Conservation (phyloP, 2,113 vertebrate species). For the Pteronura brasiliensis region DNA sequence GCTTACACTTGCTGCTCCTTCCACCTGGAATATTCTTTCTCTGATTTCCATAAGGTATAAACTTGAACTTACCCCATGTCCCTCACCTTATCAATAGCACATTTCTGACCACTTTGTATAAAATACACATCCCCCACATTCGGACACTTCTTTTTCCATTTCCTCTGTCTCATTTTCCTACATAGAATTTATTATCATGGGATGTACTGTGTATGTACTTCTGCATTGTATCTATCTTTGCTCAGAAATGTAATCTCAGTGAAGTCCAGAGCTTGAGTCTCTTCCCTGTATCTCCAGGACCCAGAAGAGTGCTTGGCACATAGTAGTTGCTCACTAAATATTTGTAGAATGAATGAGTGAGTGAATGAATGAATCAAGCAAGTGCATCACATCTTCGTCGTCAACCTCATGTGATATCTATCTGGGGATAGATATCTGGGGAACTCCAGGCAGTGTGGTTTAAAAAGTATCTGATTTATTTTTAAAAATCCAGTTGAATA, state of each 20-base stretch:
- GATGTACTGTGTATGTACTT: background rate
- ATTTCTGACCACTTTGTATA: background rate
- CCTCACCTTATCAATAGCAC: background rate
- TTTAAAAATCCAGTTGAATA: background rate
- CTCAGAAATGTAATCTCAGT: background rate
- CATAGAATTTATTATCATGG: background rate
- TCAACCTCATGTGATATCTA: background rate
- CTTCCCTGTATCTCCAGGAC: background rate
- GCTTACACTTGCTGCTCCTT: background rate
- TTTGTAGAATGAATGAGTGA: background rate
- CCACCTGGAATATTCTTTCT: background rate
- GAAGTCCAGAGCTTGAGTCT: background rate
- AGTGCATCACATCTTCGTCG: background rate
- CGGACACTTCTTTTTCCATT: background rate
- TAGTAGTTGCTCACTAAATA: background rate
- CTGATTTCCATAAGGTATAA: background rate
- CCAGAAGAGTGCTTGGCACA: background rate
- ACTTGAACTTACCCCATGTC: background rate
- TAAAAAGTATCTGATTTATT: conserved; percentile 6
- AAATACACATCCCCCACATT: background rate
- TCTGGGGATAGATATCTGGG: background rate
- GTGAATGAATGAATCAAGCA: background rate
- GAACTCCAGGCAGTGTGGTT: background rate
- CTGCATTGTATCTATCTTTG: background rate
- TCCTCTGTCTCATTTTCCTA: background rate